Evolutionary conservation across 2,888 invertebrate genomes (phyloP), one percentile per base, ranked within the genome.

Genomic region (Podotricha telesiphe): DNA sequence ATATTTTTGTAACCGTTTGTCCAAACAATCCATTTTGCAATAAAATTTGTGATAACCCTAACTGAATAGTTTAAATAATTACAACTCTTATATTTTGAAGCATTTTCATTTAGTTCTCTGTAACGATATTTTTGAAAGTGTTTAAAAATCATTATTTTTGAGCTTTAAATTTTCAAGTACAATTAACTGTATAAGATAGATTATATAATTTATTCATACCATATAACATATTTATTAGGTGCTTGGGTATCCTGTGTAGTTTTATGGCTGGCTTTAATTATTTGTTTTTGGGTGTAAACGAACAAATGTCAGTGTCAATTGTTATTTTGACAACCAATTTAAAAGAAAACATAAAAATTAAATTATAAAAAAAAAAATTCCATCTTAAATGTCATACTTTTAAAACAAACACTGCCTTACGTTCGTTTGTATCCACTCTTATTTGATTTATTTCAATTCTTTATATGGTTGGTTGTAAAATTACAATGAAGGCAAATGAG

Each of bases 101-200:
- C 11, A 62, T 67, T 55, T 67, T 34, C 40, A 34, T 47, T 55
- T 56, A 37, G 59, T 67, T n/a, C 71, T 73, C 50, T 68, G 61
- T 55, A 17, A 61, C 28, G 53, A 63, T 70, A 65, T 69, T 73
- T 70, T 55, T 61, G 47, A 59, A 67, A 65, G 20, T 51, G 53
- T 70, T 85, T 83, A 72, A 75, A 76, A 74, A 75, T 75, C 74
- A 69, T 74, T 86, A 83, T 82, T 86, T 89, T 88, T 87, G 84
- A 92, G 92, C 92, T 93, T 93, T 92, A 91, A 90, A 84, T 75
- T 84, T 81, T 76, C 82, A 75, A 91, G 92, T 92, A 92, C 91
- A 91, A 73, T 78, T 82, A 78, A 78, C 73, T 80, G 79, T 51
- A 78, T 59, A 64, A 77, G 74, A 81, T 80, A 84, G 77, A 84